Evolutionary conservation across 2,797 vertebrate genomes (phyloP).

Genomic region (Heteromormyrus szaboi): DNA sequence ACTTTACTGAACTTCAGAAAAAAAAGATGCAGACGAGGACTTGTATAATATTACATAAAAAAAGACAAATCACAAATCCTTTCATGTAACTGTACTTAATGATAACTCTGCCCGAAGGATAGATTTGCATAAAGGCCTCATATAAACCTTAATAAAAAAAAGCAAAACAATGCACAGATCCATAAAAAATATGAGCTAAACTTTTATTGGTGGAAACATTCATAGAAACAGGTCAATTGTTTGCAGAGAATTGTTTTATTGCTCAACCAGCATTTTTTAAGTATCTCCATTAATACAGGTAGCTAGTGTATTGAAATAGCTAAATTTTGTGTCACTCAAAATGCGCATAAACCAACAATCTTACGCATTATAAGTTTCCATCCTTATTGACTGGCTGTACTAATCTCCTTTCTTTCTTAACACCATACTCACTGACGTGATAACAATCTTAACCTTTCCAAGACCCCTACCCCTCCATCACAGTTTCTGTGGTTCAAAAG

Average conservation of each 20-base stretch:
- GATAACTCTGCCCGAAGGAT: background rate
- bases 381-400: background rate
- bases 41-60: background rate
- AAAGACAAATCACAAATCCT: background rate
- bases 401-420: background rate
- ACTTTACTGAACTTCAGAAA: background rate
- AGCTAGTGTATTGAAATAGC: background rate
- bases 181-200: background rate
- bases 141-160: background rate
- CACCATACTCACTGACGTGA: background rate
- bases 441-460: background rate
- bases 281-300: background rate
- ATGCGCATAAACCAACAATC: background rate
- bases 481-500: slow-evolving; percentile 1
- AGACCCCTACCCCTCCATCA: background rate
- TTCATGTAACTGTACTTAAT: slow-evolving; percentile 5
- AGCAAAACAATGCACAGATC: background rate
- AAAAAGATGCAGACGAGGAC: background rate
- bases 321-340: background rate
- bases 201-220: background rate
- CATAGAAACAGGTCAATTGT: background rate
- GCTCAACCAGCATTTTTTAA: background rate
- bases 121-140: background rate
- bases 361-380: background rate
- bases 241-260: background rate